Evolutionary conservation across 2,797 vertebrate genomes (phyloP).

Genomic region (Melanotaenia parkinsoni): DNA sequence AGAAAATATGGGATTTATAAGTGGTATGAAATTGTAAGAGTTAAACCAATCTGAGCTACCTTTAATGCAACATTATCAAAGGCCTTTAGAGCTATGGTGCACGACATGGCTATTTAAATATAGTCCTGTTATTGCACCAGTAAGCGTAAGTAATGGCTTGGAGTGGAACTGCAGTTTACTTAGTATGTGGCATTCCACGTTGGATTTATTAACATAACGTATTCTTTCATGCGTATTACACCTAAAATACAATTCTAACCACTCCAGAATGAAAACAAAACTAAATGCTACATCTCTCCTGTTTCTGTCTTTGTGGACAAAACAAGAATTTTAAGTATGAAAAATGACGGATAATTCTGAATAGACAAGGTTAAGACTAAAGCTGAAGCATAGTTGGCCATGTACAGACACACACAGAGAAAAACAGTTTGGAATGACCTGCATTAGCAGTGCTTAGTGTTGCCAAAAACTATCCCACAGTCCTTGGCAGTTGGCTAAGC

Average conservation of each 20-base stretch:
- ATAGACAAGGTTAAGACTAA: constrained; percentile 38
- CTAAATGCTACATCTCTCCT: background rate
- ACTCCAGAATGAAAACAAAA: background rate
- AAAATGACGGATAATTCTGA: constrained; percentile 47
- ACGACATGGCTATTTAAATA: background rate
- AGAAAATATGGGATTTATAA: background rate
- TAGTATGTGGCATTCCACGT: background rate
- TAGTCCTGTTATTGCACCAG: background rate
- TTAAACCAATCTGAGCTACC: background rate
- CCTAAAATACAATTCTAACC: background rate
- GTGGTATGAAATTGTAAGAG: background rate
- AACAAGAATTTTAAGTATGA: constrained; percentile 18
- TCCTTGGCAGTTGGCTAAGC: constrained; percentile 63
- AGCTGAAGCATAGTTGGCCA: constrained; percentile 47
- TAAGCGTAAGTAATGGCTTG: background rate
- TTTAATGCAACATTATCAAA: background rate
- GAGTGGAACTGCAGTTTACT: background rate
- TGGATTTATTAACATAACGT: background rate
- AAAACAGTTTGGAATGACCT: constrained; percentile 72
- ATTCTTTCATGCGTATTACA: background rate
- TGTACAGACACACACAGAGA: constrained; percentile 49
- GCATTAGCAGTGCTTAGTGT: constrained; percentile 64
- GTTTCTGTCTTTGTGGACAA: constrained; percentile 7
- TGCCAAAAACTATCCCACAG: constrained; percentile 71
- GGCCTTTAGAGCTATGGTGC: background rate